A percentile compares a stretch with the other conserved stretches of the same genome.
phyloP scores from a whole-genome alignment of 2,888 invertebrate genomes.

The Drosophila nr. medialis region DNA sequence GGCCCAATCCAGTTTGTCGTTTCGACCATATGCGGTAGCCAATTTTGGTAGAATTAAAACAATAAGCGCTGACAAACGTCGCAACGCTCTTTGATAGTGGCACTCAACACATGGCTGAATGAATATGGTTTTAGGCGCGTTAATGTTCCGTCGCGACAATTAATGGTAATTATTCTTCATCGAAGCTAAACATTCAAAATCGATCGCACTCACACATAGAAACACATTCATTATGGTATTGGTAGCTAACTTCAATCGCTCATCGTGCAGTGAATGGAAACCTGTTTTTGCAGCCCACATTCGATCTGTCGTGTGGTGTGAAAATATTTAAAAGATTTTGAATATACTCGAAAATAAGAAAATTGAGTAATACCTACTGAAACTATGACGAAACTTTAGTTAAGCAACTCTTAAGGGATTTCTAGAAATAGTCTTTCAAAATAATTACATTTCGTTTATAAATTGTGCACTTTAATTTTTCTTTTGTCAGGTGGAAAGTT shows the following conservation, averaged over 20 bases:
- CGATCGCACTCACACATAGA: slow-evolving; percentile 13
- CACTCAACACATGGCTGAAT: slow-evolving; percentile 67
- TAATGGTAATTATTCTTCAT: slow-evolving; percentile 74
- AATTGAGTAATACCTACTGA: not conserved
- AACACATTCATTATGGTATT: slow-evolving; percentile 19
- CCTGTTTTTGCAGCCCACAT: slow-evolving; percentile 59
- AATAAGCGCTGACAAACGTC: slow-evolving; percentile 72
- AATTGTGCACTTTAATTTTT: not conserved
- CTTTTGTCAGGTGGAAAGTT: not conserved
- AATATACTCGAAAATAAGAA: slow-evolving; percentile 17
- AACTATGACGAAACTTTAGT: not conserved
- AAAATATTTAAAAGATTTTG: slow-evolving; percentile 38
- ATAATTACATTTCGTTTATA: not conserved
- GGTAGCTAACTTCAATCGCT: slow-evolving; percentile 49
- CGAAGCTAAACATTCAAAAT: slow-evolving; percentile 49
- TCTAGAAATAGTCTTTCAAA: not conserved
- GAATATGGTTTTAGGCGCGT: slow-evolving; percentile 54
- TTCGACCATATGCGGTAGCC: slow-evolving; percentile 42
- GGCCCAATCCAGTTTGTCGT: slow-evolving; percentile 35
- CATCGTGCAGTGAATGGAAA: slow-evolving; percentile 62
- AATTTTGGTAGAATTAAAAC: slow-evolving; percentile 60
- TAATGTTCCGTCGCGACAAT: slow-evolving; percentile 66
- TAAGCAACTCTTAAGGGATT: not conserved
- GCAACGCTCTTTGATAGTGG: slow-evolving; percentile 41
- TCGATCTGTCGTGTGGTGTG: slow-evolving; percentile 28